These are phyloP conservation scores for Dendrolimus houi DNA, from an alignment of 2,888 invertebrate species.

Conservation along the genomic window DNA sequence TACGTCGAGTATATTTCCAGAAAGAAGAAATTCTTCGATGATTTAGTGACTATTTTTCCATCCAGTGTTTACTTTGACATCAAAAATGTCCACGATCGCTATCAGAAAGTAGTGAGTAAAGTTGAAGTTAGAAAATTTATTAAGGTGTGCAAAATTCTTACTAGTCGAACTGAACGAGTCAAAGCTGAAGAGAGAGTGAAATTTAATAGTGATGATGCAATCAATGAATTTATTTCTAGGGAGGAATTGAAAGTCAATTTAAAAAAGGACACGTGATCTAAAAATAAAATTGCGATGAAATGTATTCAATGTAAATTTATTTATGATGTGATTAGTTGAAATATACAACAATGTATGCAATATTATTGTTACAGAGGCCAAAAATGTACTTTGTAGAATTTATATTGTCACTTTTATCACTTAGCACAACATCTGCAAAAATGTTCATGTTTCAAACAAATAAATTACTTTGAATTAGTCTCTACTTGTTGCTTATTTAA, in stretches of 20 bases:
- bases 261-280: conserved; percentile 3
- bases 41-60: conserved; percentile 9
- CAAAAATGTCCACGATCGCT: conserved; percentile 3
- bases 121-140: conserved; percentile 15
- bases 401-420: too few relatives aligned
- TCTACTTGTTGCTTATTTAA: too few relatives aligned
- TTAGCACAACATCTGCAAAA: too few relatives aligned
- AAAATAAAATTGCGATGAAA: too few relatives aligned
- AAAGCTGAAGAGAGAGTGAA: conserved; percentile 18
- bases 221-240: conserved; percentile 15
- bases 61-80: conserved; percentile 1
- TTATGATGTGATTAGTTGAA: too few relatives aligned
- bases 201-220: conserved; percentile 16
- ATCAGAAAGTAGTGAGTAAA: conserved; percentile 9
- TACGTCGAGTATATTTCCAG: conserved; percentile 8
- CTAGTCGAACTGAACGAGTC: conserved; percentile 16
- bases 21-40: conserved; percentile 3
- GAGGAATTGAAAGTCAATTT: conserved; percentile 14
- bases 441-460: too few relatives aligned
- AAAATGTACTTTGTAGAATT: too few relatives aligned
- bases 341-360: too few relatives aligned
- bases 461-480: too few relatives aligned
- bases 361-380: too few relatives aligned
- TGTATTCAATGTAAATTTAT: too few relatives aligned
- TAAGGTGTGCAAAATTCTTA: conserved; percentile 9